phyloP scores from a whole-genome alignment of 2,797 vertebrate genomes.

The Cirrhinus molitorella region DNA sequence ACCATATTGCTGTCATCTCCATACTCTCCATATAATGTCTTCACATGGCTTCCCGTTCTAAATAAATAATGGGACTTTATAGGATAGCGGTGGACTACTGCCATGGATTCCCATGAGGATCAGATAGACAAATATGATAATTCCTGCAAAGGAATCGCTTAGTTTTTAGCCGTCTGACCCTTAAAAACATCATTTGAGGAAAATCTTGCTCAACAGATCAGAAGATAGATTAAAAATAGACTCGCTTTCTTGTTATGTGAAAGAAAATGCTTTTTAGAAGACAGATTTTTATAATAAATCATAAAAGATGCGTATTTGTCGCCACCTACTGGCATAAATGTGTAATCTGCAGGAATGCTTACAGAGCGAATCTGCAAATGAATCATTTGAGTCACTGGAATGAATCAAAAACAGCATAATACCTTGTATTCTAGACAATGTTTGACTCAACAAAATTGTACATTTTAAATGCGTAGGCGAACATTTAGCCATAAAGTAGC shows the following conservation, averaged over 20 bases:
- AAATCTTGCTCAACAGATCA: not conserved
- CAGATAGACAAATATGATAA: conserved; percentile 15
- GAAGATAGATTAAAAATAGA: not conserved
- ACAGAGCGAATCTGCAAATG: not conserved
- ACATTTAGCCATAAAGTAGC: not conserved
- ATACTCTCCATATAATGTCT: conserved; percentile 19
- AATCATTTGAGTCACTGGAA: not conserved
- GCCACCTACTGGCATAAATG: not conserved
- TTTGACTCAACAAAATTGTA: not conserved
- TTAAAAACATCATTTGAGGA: not conserved
- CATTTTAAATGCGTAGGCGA: not conserved
- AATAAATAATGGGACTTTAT: conserved; percentile 10
- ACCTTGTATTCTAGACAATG: not conserved
- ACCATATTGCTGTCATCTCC: conserved; percentile 62
- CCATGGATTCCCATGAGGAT: not conserved
- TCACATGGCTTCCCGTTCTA: conserved; percentile 28
- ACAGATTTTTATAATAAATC: not conserved
- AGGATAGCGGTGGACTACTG: not conserved
- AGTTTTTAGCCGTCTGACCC: not conserved
- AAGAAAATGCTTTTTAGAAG: not conserved
- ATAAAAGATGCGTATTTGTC: not conserved
- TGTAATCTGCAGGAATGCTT: not conserved
- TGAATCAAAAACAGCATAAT: not conserved
- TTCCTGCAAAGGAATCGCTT: not conserved
- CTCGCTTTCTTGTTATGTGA: not conserved